Base-by-base conservation (phyloP, 1,140 invertebrate species). In the Drosophila sp. region DNA sequence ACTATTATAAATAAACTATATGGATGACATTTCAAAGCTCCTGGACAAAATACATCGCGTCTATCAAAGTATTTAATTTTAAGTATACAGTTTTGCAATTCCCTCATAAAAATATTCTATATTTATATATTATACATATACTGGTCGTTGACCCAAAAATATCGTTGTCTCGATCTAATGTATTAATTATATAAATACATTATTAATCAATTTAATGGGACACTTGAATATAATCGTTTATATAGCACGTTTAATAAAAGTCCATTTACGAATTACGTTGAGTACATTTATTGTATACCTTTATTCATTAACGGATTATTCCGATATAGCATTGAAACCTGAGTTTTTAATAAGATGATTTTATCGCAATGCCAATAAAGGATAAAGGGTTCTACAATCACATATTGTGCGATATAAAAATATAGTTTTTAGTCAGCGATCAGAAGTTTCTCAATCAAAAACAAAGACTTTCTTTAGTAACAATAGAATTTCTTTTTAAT, bases 161-260 rank as follows among this genome's bases (percentile, higher is more conserved):
- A n/a, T 16, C 16, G 27, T 32, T 50, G 56, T 61, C 29, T 70
- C 29, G 29, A 53, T 21, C 14, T 34, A 36, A 38, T 66, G 32
- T 66, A 50, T 45, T 34, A 43, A 14, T 32, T 25, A 54, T 54
- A 54, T 34, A 56, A 18, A 57, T 66, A 56, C 14, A 48, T 29
- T 46, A 54, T 16, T 63, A 38, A 54, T 14, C 5, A 53, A 59
- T 59, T 46, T 46, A 45, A 13, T 38, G 25, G 18, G 48, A n/a
- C 32, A 21, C 4, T 38, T 8, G 18, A 25, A 25, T 8, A 41
- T 16, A 34, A 7, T 7, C 40, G 7, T 40, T 21, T 57, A 46
- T 46, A 36, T 57, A 29, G 54, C 54, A 46, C 14, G 11, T 57
- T 76, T 7, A 80, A 80, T 80, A 81, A 77, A 80, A 64, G 53